Base-by-base conservation (phyloP, 2,888 invertebrate genomes). In the Tenthredo amoena region DNA sequence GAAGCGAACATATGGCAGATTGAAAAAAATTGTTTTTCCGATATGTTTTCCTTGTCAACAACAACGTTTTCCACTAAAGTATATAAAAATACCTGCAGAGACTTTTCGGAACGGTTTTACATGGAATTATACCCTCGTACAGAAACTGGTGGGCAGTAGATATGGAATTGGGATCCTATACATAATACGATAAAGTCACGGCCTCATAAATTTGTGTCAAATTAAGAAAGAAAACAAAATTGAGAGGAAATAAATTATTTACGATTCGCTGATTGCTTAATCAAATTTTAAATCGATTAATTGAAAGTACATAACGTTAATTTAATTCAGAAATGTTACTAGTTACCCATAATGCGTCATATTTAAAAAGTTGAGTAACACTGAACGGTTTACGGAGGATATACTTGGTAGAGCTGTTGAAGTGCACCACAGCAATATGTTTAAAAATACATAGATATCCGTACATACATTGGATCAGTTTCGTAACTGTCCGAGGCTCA, bases 291-390 rank as follows among this genome's bases (percentile, higher is more conserved):
- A 26, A 62, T 21, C 12, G 10, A 26, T 62, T 12, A 62, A 62
- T 62, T 31, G 4, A 12, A 62, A 21, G 21, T 2, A 62, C 26
- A 62, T 9, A 26, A 62, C 1, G 26, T 4, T 55, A n/a, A 55
- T 55, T 7, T n/a, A 0, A 18, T 55, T 7, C 7, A n/a, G 34
- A 12, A 68, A 68, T 21, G 10, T 12, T 34, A 15, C 6, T 18
- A 34, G 34, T 34, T 68, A 68, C 12, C 26, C 21, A 62, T 62
- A 12, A 26, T 31, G 1, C 34, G 34, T 34, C 34, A 7, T 18
- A 68, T 68, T 68, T 6, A 12, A 68, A 62, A 43, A 43, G 72
- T 74, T 74, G 72, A 74, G 72, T 43, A 74, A 43, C 72, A 74
- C 72, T 43, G 43, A 6, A 68, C 12, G 72, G 43, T 74, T 74